A percentile compares a stretch with the other conserved stretches of the same genome.
Conservation (phyloP, 2,113 vertebrate species). For the Myotis davidii region DNA sequence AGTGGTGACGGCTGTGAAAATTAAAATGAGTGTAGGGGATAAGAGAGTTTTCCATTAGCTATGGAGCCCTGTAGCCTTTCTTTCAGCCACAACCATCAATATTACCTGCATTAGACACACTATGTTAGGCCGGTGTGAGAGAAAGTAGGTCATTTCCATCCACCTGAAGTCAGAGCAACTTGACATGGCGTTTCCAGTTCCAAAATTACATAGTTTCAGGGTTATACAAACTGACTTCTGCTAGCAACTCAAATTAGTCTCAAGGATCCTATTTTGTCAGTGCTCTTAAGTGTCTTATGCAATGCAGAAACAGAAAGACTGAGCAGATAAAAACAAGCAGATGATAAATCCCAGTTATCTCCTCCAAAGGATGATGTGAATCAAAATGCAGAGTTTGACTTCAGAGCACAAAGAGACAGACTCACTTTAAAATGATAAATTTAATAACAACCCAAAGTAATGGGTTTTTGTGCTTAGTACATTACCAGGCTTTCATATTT, state of each 20-base stretch:
- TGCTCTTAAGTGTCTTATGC: background rate
- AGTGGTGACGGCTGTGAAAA: background rate
- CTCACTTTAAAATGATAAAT: constrained; percentile 69
- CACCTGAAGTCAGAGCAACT: background rate
- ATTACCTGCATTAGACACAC: background rate
- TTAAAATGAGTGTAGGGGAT: background rate
- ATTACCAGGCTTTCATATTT: constrained; percentile 58
- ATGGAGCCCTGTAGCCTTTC: constrained; percentile 24
- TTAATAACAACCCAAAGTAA: constrained; percentile 57
- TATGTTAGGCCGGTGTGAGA: background rate
- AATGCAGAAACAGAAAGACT: constrained; percentile 50
- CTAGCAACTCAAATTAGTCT: constrained; percentile 22
- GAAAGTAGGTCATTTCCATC: background rate
- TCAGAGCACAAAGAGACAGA: constrained; percentile 56
- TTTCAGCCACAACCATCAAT: background rate
- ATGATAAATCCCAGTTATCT: constrained; percentile 50
- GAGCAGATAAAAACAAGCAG: constrained; percentile 44
- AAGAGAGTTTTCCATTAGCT: background rate
- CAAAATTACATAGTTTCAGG: background rate
- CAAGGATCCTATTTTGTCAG: background rate
- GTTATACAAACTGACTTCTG: background rate
- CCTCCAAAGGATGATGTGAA: constrained; percentile 37
- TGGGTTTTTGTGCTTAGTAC: constrained; percentile 15
- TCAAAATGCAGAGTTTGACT: constrained; percentile 65
- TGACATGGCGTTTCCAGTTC: constrained; percentile 40